phyloP scores from a whole-genome alignment of 35 echinoderm and acorn worm species.

The Stichopus chloronotus region DNA sequence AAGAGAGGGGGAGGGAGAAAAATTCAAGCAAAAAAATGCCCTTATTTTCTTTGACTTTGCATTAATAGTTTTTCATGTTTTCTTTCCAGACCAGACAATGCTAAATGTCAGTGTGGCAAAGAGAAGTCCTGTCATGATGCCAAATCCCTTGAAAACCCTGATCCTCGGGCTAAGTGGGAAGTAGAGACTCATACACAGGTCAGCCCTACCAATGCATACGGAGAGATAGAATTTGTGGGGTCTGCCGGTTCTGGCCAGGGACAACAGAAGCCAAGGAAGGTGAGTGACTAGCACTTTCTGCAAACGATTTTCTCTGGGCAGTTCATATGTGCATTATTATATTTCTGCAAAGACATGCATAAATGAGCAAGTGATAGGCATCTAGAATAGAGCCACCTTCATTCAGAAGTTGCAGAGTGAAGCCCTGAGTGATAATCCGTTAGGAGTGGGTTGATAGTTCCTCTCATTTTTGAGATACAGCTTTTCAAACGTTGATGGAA shows the following conservation, averaged over 20 bases:
- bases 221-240: constrained; percentile 93
- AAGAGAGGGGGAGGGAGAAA: too few relatives aligned
- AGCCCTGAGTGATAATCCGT: too few relatives aligned
- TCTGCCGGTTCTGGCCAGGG: constrained; percentile 66
- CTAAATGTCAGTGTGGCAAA: constrained; percentile 85
- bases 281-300: not conserved
- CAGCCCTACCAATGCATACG: constrained; percentile 85
- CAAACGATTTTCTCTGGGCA: not conserved
- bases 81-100: constrained; percentile 65
- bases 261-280: constrained; percentile 77
- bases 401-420: too few relatives aligned
- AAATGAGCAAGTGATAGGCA: too few relatives aligned
- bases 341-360: too few relatives aligned
- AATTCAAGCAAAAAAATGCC: not conserved
- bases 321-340: not conserved
- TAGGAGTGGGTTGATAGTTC: too few relatives aligned
- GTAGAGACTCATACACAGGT: constrained; percentile 76
- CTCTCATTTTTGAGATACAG: too few relatives aligned
- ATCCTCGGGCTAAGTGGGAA: constrained; percentile 64
- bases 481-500: too few relatives aligned
- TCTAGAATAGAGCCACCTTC: too few relatives aligned
- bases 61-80: not conserved
- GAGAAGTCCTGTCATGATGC: constrained; percentile 71
- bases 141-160: constrained; percentile 48
- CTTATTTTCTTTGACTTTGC: not conserved